Evolutionary conservation across 2,797 vertebrate genomes (phyloP).

Genomic region (Heliangelus exortis): DNA sequence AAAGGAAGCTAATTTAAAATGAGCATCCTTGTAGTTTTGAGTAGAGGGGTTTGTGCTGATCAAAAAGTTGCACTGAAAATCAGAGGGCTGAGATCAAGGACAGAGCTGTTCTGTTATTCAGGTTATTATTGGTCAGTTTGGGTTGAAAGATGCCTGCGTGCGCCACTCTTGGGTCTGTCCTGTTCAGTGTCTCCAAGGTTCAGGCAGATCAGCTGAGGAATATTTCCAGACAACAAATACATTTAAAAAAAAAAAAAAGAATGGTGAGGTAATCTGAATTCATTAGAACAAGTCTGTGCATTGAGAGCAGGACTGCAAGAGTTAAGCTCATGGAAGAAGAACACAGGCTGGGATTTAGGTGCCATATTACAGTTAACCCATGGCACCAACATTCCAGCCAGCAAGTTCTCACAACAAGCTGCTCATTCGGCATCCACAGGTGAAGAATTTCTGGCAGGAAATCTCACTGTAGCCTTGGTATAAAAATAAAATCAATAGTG

Average conservation of each 20-base stretch:
- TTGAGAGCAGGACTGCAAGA: accelerated
- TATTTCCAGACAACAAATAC: not conserved
- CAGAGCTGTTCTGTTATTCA: not conserved
- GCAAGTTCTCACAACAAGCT: not conserved
- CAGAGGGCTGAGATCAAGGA: not conserved
- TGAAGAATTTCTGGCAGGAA: not conserved
- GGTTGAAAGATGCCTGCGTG: not conserved
- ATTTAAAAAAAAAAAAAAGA: not conserved
- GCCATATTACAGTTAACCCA: not conserved
- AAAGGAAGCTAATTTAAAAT: not conserved
- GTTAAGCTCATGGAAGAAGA: accelerated
- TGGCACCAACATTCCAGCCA: not conserved
- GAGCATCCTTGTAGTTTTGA: not conserved
- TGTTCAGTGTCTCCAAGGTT: not conserved
- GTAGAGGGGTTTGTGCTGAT: not conserved
- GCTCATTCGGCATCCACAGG: not conserved
- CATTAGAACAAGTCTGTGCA: not conserved
- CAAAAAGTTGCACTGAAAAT: not conserved
- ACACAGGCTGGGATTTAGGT: not conserved
- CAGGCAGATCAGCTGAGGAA: not conserved
- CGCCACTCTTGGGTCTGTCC: not conserved
- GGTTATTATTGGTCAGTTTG: not conserved
- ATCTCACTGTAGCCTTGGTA: not conserved
- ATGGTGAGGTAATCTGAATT: not conserved
- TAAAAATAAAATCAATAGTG: not conserved